Conservation (phyloP, 2,797 vertebrate species). For the Karalla daura region DNA sequence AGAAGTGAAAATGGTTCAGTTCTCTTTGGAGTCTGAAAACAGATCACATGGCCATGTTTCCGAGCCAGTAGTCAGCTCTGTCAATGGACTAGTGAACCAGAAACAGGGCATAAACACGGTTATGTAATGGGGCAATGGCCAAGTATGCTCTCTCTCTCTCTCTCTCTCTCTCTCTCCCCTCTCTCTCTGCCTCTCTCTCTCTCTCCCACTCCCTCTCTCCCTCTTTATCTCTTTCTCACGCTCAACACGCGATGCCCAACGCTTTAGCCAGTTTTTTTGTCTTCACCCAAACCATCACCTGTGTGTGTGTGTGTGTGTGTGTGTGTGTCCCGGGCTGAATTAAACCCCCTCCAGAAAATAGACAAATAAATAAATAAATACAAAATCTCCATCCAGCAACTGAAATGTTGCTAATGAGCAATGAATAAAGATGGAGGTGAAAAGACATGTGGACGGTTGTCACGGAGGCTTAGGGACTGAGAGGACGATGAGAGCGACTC, state of each 20-base stretch:
- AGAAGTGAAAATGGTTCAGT: conserved; percentile 50
- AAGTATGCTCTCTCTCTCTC: conserved; percentile 1
- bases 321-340: too few species aligned
- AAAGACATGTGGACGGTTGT: conserved; percentile 29
- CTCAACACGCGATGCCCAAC: neutral
- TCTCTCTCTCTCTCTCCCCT: neutral
- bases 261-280: neutral
- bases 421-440: conserved; percentile 27
- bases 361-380: too few species aligned
- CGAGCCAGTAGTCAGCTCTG: conserved; percentile 37
- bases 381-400: neutral
- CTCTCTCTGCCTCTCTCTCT: neutral
- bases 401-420: conserved; percentile 6
- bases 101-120: conserved; percentile 50
- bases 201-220: neutral
- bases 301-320: too few species aligned
- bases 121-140: conserved; percentile 52
- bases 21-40: conserved; percentile 42
- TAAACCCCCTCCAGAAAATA: too few species aligned
- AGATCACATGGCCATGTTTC: conserved; percentile 44
- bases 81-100: conserved; percentile 55
- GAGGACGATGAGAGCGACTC: conserved; percentile 24
- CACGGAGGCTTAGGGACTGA: conserved; percentile 5
- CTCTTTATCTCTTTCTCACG: neutral
- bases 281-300: too few species aligned